phyloP scores from a whole-genome alignment of 2,797 vertebrate genomes.

The Poeciliopsis gracilis region DNA sequence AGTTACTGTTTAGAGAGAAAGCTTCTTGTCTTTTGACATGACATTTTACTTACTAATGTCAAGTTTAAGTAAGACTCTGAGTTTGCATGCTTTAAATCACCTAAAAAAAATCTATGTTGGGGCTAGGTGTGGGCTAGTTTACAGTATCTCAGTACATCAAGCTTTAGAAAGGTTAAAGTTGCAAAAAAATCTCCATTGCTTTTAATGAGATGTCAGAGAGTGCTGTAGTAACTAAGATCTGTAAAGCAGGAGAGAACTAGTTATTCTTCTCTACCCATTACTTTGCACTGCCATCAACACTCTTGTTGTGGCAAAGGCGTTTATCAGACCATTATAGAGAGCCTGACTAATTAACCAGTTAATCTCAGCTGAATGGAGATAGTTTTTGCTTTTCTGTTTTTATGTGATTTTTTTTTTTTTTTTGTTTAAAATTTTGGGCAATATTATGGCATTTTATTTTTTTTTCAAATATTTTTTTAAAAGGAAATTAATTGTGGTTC shows the following conservation, averaged over 20 bases:
- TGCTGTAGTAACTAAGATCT: background rate
- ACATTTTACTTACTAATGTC: no score
- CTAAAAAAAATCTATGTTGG: background rate
- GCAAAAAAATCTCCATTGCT: background rate
- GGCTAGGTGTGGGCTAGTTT: background rate
- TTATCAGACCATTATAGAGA: background rate
- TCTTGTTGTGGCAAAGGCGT: background rate
- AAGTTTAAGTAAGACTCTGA: no score
- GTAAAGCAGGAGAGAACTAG: background rate
- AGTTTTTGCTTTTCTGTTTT: background rate
- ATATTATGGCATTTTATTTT: background rate
- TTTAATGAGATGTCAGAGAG: no score
- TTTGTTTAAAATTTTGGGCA: background rate
- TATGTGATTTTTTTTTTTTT: no score
- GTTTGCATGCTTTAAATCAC: background rate
- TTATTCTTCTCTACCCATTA: background rate
- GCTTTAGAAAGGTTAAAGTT: background rate
- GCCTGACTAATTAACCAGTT: background rate
- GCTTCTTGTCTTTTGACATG: background rate
- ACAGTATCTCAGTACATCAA: background rate
- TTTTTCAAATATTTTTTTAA: no score
- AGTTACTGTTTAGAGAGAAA: background rate
- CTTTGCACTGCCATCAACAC: background rate
- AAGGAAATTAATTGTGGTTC: constrained; percentile 76
- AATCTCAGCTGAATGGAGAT: background rate